Evolutionary conservation across 2,113 vertebrate species (phyloP).

Genomic region (Austrofundulus limnaeus): DNA sequence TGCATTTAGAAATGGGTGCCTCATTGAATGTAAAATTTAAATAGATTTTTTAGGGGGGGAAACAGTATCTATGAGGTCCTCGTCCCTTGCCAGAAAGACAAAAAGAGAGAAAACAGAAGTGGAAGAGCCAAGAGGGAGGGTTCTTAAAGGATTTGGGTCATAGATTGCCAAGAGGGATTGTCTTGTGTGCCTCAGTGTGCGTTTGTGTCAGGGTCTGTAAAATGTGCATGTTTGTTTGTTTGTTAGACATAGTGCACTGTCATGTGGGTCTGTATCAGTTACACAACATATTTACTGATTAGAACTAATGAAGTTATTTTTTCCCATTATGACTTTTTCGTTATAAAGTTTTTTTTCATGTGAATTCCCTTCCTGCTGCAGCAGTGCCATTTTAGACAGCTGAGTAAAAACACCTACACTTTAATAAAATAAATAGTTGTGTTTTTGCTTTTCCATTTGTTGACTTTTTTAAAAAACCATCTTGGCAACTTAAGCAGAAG

Average conservation of each 20-base stretch:
- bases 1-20: constrained; percentile 16
- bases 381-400: not conserved
- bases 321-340: not conserved
- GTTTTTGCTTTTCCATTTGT: too few relatives aligned
- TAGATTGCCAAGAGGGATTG: constrained; percentile 72
- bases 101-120: constrained; percentile 55
- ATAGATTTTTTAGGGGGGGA: constrained; percentile 7
- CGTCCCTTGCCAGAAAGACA: constrained; percentile 60
- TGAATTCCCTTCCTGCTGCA: not conserved
- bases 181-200: constrained; percentile 27
- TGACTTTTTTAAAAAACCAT: not conserved
- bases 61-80: constrained; percentile 47
- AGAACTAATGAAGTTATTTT: constrained; percentile 21
- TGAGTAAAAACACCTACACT: not conserved
- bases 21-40: constrained; percentile 38
- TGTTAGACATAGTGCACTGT: constrained; percentile 7
- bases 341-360: too few relatives aligned
- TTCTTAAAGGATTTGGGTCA: constrained; percentile 74
- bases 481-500: not conserved
- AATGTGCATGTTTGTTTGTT: constrained; percentile 24
- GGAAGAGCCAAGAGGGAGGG: constrained; percentile 63
- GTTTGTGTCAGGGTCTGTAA: constrained; percentile 16
- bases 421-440: too few relatives aligned
- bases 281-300: constrained; percentile 36
- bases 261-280: constrained; percentile 34